Evolutionary conservation across 2,113 vertebrate genomes (phyloP), one percentile per base, ranked within the genome.

Genomic region (Neoarius graeffei): DNA sequence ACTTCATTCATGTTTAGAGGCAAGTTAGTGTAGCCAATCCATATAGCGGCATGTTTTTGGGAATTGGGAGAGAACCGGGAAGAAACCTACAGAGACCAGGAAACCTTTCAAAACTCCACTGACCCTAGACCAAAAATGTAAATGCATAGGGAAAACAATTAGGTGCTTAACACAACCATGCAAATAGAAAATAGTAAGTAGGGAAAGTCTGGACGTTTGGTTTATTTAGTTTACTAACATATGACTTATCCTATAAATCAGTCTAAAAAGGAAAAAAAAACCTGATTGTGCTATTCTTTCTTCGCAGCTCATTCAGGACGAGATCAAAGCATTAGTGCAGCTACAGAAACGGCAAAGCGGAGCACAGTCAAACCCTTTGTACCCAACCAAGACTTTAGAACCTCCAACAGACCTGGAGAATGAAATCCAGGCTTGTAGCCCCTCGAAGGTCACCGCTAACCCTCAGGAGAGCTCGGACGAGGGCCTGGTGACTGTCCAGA

Each of bases 271-370:
- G 42, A 0, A 6, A 73, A 52, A 76, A 86, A 23, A 2, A 71
- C 13, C 50, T 19, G 2, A 23, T 62, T 76, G 3, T 67, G n/a
- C 14, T 57, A 5, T 14, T 87, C 1, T 87, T 23, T 42, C 56
- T 69, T 69, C 90, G 0, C 91, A 99, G 98, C 94, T 96, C 91
- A 97, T 99, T 93, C 98, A 98, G 92, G 95, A 98, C 94, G 98
- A 99, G 93, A 96, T 99, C 66, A 97, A 96, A 91, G 96, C 96
- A 64, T 93, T 99, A 91, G 95, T 97, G 90, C 96, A 96, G 91
- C 88, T 96, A 15, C 97, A 97, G 94, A 95, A 94, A 90, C 94
- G 94, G 23, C 94, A 92, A 85, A 69, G 86, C 83, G 88, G 89
- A 30, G 4, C 92, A 81, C 94, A 92, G 27, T 85, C 91, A n/a